These are phyloP conservation scores for Podarcis cretensis DNA, from an alignment of 2,113 vertebrate genomes.

Conservation along the genomic window DNA sequence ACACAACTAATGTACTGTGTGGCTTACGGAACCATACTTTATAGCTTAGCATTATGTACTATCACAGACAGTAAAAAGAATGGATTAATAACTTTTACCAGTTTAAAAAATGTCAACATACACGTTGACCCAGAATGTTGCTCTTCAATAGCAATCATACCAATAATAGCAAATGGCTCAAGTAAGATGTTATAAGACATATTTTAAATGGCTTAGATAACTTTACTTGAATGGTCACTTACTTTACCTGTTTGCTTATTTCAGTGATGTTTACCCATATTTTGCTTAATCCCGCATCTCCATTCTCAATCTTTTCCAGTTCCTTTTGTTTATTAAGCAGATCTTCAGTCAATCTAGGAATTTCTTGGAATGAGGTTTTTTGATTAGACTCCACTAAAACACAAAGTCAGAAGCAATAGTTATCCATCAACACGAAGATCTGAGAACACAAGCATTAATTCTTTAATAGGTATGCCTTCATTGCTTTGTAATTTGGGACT, in stretches of 20 bases:
- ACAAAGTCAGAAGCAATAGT: conserved; percentile 39
- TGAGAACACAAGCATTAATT: neutral
- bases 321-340: conserved; percentile 87
- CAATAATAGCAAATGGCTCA: neutral
- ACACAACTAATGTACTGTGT: neutral
- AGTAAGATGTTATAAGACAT: neutral
- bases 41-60: neutral
- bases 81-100: neutral
- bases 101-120: neutral
- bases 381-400: conserved; percentile 93
- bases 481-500: neutral
- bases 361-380: conserved; percentile 90
- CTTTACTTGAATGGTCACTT: neutral
- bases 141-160: neutral
- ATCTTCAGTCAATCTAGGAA: conserved; percentile 91
- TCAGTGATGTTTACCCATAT: conserved; percentile 96
- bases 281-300: conserved; percentile 86
- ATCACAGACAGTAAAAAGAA: neutral
- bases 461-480: neutral
- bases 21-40: neutral
- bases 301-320: conserved; percentile 88
- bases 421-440: conserved; percentile 8
- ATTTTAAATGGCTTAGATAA: neutral
- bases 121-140: neutral
- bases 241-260: conserved; percentile 90